Evolutionary conservation across 2,888 invertebrate species (phyloP).

Genomic region (Caenorhabditis zanzibari): DNA sequence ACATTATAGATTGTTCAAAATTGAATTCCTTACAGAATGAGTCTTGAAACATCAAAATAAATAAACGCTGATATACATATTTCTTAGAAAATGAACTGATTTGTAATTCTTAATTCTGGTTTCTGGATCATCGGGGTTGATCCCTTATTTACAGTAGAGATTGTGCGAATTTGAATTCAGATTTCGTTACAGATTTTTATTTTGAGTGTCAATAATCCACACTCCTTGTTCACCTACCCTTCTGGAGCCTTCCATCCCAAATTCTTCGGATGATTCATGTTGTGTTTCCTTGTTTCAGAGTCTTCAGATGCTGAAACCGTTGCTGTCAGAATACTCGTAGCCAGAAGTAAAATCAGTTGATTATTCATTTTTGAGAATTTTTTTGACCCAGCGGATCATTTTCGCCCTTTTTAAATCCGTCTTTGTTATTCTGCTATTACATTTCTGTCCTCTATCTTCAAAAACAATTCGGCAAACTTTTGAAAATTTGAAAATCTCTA

Average conservation of each 20-base stretch:
- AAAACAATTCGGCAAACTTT: slow-evolving; percentile 31
- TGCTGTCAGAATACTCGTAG: background rate
- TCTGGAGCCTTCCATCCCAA: slow-evolving; percentile 53
- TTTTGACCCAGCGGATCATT: background rate
- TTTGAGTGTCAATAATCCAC: background rate
- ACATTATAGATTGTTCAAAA: no score
- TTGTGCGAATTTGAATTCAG: no score
- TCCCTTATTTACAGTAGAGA: no score
- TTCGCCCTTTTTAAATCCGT: background rate
- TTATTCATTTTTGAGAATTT: background rate
- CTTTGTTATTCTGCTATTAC: background rate
- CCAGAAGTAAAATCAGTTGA: background rate
- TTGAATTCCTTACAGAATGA: no score
- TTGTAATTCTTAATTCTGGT: no score
- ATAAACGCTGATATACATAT: no score
- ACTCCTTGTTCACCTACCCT: slow-evolving; percentile 18
- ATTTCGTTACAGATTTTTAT: no score
- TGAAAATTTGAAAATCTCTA: background rate
- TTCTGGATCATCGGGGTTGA: no score
- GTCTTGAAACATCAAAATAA: no score
- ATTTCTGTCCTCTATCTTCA: slow-evolving; percentile 8
- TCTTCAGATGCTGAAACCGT: background rate
- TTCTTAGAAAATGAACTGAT: no score
- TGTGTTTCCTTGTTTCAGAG: background rate
- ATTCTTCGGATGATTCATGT: slow-evolving; percentile 46